Conservation (phyloP, 2,888 invertebrate species). For the Apamea crenata region DNA sequence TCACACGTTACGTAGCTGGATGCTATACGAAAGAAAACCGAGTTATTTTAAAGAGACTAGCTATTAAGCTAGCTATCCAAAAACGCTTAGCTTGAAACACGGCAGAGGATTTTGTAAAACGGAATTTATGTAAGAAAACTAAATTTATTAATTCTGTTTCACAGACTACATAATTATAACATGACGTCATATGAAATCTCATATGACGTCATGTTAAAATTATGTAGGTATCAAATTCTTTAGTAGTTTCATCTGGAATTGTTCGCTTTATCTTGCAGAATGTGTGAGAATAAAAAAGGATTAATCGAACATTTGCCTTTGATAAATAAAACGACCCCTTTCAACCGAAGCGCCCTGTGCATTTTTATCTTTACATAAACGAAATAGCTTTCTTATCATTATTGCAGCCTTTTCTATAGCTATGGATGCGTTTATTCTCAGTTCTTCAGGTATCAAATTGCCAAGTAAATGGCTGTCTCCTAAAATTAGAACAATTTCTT, state of each 20-base stretch:
- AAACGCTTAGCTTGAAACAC: conserved; percentile 56
- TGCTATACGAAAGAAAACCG: conserved; percentile 41
- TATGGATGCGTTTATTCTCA: neutral
- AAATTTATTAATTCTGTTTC: conserved; percentile 33
- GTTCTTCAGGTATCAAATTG: neutral
- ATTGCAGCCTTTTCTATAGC: neutral
- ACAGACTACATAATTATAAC: neutral
- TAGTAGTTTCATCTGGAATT: neutral
- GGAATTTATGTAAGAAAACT: conserved; percentile 10
- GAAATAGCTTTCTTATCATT: conserved; percentile 28
- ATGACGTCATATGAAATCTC: neutral
- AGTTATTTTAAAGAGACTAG: conserved; percentile 48
- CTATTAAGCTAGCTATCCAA: conserved; percentile 62
- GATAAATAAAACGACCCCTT: conserved; percentile 34
- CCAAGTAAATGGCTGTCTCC: conserved; percentile 24
- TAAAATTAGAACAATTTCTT: conserved; percentile 39
- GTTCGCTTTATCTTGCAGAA: neutral
- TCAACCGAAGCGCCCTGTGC: conserved; percentile 19
- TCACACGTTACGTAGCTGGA: conserved; percentile 51
- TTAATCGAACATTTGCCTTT: conserved; percentile 35
- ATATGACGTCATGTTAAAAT: too few species aligned
- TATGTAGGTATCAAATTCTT: too few species aligned
- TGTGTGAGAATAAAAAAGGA: conserved; percentile 20
- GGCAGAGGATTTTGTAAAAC: conserved; percentile 13
- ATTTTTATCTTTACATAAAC: conserved; percentile 30